phyloP scores from a whole-genome alignment of 2,888 invertebrate genomes.

The Ophion obscuratus region DNA sequence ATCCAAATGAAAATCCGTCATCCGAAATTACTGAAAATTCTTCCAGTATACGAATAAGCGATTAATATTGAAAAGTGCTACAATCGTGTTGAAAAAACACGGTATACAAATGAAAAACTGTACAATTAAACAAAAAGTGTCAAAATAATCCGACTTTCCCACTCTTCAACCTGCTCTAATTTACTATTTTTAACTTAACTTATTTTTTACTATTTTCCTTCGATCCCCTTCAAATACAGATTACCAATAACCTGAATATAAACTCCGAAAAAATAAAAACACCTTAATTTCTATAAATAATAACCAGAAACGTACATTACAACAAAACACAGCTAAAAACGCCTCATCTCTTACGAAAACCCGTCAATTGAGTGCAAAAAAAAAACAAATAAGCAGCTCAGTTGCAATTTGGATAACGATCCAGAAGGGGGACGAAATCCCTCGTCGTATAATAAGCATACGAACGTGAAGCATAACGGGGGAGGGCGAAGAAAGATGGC shows the following conservation, averaged over 20 bases:
- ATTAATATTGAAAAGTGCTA: too few relatives aligned
- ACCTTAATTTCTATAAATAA: background rate
- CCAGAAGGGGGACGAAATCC: background rate
- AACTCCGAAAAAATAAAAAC: background rate
- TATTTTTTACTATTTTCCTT: background rate
- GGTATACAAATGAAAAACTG: background rate
- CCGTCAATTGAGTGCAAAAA: background rate
- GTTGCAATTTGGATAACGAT: background rate
- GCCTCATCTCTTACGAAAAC: background rate
- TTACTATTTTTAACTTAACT: too few relatives aligned
- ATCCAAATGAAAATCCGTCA: too few relatives aligned
- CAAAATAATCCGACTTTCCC: background rate
- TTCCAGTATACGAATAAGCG: too few relatives aligned
- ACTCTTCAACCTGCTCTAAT: background rate
- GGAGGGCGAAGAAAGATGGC: constrained; percentile 30
- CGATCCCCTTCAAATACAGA: background rate
- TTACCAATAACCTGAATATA: background rate
- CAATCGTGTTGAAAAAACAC: too few relatives aligned
- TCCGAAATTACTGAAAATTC: too few relatives aligned
- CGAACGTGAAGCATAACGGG: constrained; percentile 19
- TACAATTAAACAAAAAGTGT: background rate
- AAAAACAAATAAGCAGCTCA: background rate
- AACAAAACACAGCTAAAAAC: background rate
- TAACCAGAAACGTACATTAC: too few relatives aligned
- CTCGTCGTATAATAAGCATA: constrained; percentile 10